phyloP scores from a whole-genome alignment of 2,113 vertebrate genomes.

The Rostratula benghalensis region DNA sequence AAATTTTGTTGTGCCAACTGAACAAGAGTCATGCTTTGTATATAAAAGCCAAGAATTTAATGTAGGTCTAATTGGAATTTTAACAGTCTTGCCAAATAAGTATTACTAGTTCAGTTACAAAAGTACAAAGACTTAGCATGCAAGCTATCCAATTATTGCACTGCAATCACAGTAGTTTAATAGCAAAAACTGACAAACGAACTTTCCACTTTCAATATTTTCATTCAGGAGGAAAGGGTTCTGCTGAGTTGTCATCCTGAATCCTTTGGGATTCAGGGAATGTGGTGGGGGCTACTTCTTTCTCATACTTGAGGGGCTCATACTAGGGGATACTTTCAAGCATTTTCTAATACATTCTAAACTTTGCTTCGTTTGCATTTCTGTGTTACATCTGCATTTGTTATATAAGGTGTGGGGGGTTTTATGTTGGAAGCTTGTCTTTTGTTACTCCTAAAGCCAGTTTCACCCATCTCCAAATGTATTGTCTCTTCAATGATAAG shows the following conservation, averaged over 20 bases:
- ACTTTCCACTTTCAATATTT: not conserved
- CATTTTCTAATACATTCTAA: not conserved
- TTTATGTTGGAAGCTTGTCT: not conserved
- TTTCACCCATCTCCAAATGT: not conserved
- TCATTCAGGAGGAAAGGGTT: not conserved
- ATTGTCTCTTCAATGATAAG: not conserved
- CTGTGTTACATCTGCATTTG: not conserved
- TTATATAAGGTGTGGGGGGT: not conserved
- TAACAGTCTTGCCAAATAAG: not conserved
- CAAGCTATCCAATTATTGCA: not conserved
- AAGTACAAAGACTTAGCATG: not conserved
- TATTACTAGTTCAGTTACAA: not conserved
- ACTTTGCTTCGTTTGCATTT: not conserved
- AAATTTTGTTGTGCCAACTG: not conserved
- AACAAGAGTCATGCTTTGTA: not conserved
- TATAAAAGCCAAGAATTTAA: not conserved
- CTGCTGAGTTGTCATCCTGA: not conserved
- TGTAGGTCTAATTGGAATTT: not conserved
- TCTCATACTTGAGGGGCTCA: not conserved
- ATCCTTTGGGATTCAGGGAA: not conserved
- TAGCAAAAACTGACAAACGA: not conserved
- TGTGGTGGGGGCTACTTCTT: fast-evolving
- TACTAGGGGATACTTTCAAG: not conserved
- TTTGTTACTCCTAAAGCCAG: not conserved
- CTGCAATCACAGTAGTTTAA: not conserved